Evolutionary conservation across 2,888 invertebrate genomes (phyloP).

Genomic region (Chromoteleia sp.): DNA sequence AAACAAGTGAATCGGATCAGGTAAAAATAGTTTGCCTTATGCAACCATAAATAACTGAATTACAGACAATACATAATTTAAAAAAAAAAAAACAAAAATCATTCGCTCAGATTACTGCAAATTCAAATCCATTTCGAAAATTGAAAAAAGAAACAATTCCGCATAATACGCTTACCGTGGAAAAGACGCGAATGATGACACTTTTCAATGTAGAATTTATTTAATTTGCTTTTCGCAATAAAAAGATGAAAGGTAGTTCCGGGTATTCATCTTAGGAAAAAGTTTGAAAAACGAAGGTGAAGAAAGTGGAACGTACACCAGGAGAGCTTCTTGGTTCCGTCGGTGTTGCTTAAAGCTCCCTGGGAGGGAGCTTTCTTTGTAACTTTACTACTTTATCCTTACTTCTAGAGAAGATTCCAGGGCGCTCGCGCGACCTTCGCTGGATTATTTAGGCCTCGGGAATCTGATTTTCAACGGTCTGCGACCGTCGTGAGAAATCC

Average conservation of each 20-base stretch:
- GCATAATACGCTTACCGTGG: constrained; percentile 26
- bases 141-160: constrained; percentile 28
- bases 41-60: background rate
- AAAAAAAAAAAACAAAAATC: no score
- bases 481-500: constrained; percentile 60
- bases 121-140: constrained; percentile 24
- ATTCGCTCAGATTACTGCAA: background rate
- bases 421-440: constrained; percentile 63
- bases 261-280: constrained; percentile 65
- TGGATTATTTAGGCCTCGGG: constrained; percentile 68
- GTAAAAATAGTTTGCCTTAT: constrained; percentile 2
- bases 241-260: constrained; percentile 73
- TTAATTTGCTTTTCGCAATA: constrained; percentile 72
- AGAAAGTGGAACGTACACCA: constrained; percentile 58
- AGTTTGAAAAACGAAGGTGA: constrained; percentile 58
- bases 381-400: constrained; percentile 78
- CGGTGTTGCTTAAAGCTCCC: constrained; percentile 75
- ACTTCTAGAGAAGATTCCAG: constrained; percentile 64
- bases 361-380: constrained; percentile 74
- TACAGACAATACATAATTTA: constrained; percentile 5
- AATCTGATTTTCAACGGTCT: constrained; percentile 68
- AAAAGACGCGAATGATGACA: constrained; percentile 44
- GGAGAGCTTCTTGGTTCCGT: constrained; percentile 65
- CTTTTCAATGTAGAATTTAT: constrained; percentile 70
- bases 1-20: background rate